Evolutionary conservation across 2,888 invertebrate species (phyloP).

Genomic region (Acronicta aceris): DNA sequence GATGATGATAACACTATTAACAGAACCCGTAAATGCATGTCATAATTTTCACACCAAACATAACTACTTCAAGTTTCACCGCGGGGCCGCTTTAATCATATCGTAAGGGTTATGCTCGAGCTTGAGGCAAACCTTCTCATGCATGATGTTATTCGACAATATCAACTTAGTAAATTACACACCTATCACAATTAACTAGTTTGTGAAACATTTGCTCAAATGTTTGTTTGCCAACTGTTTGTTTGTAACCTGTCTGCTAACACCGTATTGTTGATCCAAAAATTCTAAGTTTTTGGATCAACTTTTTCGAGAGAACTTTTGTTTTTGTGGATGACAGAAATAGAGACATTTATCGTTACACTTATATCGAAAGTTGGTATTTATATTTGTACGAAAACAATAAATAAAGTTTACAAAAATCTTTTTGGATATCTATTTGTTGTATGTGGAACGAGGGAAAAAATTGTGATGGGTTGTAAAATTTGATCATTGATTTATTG

Average conservation of each 20-base stretch:
- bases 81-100: slow-evolving; percentile 18
- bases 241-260: slow-evolving; percentile 25
- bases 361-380: neutral
- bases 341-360: neutral
- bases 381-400: neutral
- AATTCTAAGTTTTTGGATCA: slow-evolving; percentile 24
- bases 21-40: neutral
- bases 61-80: slow-evolving; percentile 19
- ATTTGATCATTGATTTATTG: too few species aligned
- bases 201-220: slow-evolving; percentile 37
- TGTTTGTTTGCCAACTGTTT: slow-evolving; percentile 40
- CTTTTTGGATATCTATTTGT: neutral
- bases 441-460: too few species aligned
- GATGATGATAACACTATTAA: neutral
- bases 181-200: slow-evolving; percentile 42
- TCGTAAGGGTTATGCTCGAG: slow-evolving; percentile 17
- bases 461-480: too few species aligned
- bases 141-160: slow-evolving; percentile 30
- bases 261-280: slow-evolving; percentile 22
- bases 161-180: slow-evolving; percentile 43
- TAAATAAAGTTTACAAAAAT: neutral
- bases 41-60: slow-evolving; percentile 3
- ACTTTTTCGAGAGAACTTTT: slow-evolving; percentile 11
- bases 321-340: neutral
- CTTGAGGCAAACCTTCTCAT: slow-evolving; percentile 38